Base-by-base conservation (phyloP, 92 coral and sea anemone species). In the Porites evermanni region DNA sequence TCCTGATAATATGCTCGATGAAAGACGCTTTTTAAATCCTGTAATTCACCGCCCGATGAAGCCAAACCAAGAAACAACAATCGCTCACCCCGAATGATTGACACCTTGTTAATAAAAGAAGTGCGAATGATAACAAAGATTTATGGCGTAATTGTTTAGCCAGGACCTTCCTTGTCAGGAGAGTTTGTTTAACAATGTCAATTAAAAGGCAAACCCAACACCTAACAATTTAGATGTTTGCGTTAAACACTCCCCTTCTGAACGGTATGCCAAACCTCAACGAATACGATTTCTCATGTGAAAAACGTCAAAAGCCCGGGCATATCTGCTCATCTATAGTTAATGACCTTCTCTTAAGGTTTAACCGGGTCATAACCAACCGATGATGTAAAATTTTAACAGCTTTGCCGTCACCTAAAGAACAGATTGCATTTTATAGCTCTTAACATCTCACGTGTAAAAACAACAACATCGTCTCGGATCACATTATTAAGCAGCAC, bases 11-110 rank as follows among this genome's bases (percentile, higher is more conserved):
- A 76, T 87, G 91, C 89, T 87, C 92, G 98, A 84, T 95, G 98
- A 95, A 74, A 91, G 98, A 92, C 90, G 86, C 93, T 88, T 93
- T 92, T 89, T 84, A 80, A 92, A 90, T 90, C 95, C 84, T 95
- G 92, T 95, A 90, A 92, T 90, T 88, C 95, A 81, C 87, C 85
- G 93, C 80, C 93, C 70, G 83, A 51, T 83, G 82, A 77, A 76
- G 87, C 71, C 88, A 38, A 64, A 85, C 70, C 83, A 17, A 67
- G 83, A 29, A 75, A 83, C 87, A 61, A 73, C 87, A 82, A 94
- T 95, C 87, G 93, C 74, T 83, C 83, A 81, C 59, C 90, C 58
- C 75, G 64, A 93, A 92, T 95, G 98, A 95, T 92, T 95, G 98
- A 95, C 98, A 91, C 83, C 91, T 90, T 72, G 71, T 85, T 95